Percentiles rank a stretch among this genome's conserved stretches.
Conservation (phyloP, 1,140 invertebrate genomes). For the Matsumurasca onukii region DNA sequence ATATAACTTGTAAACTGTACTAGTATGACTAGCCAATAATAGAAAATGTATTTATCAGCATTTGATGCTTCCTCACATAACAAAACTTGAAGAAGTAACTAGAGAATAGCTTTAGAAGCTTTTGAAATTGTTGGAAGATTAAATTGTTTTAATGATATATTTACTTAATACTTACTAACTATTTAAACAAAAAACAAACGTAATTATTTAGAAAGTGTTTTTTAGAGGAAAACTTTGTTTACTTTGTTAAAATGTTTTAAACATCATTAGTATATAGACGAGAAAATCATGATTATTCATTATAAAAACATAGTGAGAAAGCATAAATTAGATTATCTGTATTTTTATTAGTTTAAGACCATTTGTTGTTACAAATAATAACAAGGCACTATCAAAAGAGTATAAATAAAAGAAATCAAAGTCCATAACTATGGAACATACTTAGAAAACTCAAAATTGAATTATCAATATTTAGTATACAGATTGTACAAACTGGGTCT, state of each 20-base stretch:
- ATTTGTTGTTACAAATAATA: background rate
- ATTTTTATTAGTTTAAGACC: background rate
- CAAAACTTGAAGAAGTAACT: background rate
- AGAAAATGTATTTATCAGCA: background rate
- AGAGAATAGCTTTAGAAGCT: background rate
- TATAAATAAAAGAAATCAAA: background rate
- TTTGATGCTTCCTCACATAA: background rate
- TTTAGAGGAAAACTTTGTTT: background rate
- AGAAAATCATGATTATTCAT: background rate
- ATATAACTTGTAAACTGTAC: background rate
- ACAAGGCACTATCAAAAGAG: slow-evolving; percentile 15
- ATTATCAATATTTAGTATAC: background rate
- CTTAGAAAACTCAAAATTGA: background rate
- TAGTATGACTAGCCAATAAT: background rate
- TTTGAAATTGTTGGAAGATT: background rate
- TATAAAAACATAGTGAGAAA: background rate
- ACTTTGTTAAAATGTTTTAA: background rate
- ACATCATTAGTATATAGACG: background rate
- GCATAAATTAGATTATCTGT: background rate
- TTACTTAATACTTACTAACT: background rate
- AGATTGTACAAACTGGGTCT: background rate
- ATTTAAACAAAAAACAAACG: background rate
- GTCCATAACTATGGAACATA: background rate
- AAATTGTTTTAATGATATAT: background rate
- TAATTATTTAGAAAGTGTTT: background rate